Percentiles rank a stretch among this genome's conserved stretches.
These are phyloP conservation scores for Lissocephala sabroskyi DNA, from an alignment of 2,888 invertebrate genomes.

Conservation along the genomic window DNA sequence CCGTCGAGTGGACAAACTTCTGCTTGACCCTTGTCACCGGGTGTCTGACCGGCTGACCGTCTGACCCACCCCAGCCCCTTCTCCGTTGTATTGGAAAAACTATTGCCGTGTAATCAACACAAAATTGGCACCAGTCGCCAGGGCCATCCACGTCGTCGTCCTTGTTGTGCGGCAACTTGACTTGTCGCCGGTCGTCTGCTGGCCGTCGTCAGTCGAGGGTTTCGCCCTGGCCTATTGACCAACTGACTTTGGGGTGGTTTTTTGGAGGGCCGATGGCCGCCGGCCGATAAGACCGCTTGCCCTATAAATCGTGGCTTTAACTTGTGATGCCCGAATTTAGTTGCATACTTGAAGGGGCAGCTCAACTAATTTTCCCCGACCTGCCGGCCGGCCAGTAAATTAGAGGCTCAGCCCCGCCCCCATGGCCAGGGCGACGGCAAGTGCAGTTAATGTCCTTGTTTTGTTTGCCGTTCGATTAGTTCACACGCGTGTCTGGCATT, in stretches of 20 bases:
- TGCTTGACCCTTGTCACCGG: slow-evolving; percentile 53
- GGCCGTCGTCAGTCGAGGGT: no score
- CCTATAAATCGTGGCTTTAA: slow-evolving; percentile 47
- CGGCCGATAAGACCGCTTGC: slow-evolving; percentile 24
- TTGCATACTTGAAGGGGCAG: slow-evolving; percentile 26
- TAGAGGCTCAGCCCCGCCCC: slow-evolving; percentile 9
- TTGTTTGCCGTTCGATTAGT: background rate
- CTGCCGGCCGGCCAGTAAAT: slow-evolving; percentile 29
- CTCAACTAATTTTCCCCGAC: slow-evolving; percentile 20
- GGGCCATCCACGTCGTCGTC: background rate
- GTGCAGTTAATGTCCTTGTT: background rate
- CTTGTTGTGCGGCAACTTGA: slow-evolving; percentile 14
- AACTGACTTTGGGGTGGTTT: slow-evolving; percentile 46
- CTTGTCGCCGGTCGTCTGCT: no score
- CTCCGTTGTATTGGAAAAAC: background rate
- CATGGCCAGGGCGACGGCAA: slow-evolving; percentile 12
- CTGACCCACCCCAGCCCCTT: background rate
- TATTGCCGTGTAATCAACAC: slow-evolving; percentile 48
- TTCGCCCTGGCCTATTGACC: slow-evolving; percentile 39
- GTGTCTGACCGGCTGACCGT: background rate
- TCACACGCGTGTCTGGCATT: slow-evolving; percentile 41
- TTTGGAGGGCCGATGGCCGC: slow-evolving; percentile 4
- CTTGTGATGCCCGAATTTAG: slow-evolving; percentile 10
- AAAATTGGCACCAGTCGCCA: slow-evolving; percentile 53
- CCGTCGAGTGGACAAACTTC: slow-evolving; percentile 39